phyloP scores from a whole-genome alignment of 2,888 invertebrate species.

The Euspilapteryx auroguttella region DNA sequence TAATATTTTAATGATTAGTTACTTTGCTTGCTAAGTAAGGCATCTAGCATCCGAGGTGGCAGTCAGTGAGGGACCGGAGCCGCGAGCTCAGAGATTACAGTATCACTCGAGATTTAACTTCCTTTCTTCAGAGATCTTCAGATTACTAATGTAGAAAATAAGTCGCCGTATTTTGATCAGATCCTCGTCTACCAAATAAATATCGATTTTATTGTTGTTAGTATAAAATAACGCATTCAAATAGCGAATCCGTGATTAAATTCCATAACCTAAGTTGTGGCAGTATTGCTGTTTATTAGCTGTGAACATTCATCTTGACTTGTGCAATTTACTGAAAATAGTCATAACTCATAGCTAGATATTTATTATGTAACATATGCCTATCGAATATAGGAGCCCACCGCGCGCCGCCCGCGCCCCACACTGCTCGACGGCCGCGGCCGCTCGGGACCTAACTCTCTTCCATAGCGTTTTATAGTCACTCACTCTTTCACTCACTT shows the following conservation, averaged over 20 bases:
- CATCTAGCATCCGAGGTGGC: constrained; percentile 50
- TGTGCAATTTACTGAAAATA: constrained; percentile 59
- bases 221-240: constrained; percentile 25
- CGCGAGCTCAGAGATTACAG: constrained; percentile 39
- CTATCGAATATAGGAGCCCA: constrained; percentile 58
- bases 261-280: constrained; percentile 28
- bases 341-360: constrained; percentile 57
- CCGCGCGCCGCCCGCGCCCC: constrained; percentile 10
- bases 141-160: constrained; percentile 50
- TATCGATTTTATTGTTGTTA: constrained; percentile 21
- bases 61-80: not conserved
- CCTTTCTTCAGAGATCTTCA: constrained; percentile 42
- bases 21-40: constrained; percentile 44
- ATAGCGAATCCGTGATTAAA: constrained; percentile 30
- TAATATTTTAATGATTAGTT: constrained; percentile 53
- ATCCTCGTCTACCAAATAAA: constrained; percentile 43
- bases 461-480: constrained; percentile 48
- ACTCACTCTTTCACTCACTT: too few relatives aligned
- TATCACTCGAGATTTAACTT: constrained; percentile 56
- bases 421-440: too few relatives aligned
- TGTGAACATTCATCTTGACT: constrained; percentile 58
- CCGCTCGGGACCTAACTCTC: too few relatives aligned
- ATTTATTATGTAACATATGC: constrained; percentile 50
- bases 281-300: constrained; percentile 31
- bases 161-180: constrained; percentile 42